phyloP scores from a whole-genome alignment of 1,140 invertebrate species.

The Procambarus clarkii region DNA sequence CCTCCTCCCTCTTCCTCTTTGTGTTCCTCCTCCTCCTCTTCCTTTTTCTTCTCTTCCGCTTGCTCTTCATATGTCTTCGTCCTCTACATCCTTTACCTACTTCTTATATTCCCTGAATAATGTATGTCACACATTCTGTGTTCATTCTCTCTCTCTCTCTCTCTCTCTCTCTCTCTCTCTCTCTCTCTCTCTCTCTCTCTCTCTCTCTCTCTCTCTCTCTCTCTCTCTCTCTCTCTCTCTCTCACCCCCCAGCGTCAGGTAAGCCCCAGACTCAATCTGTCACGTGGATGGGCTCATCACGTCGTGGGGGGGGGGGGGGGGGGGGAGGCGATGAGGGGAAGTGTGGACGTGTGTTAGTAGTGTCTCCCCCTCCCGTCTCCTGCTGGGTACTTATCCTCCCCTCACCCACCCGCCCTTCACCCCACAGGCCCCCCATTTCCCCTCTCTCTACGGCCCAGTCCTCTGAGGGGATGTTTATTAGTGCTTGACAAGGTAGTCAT shows the following conservation, averaged over 20 bases:
- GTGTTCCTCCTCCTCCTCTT: no score
- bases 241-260: slow-evolving; percentile 36
- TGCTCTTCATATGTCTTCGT: no score
- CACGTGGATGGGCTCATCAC: slow-evolving; percentile 24
- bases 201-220: no score
- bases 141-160: no score
- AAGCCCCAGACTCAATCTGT: slow-evolving; percentile 40
- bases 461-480: slow-evolving; percentile 53
- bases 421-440: not conserved
- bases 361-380: not conserved
- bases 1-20: slow-evolving; percentile 4
- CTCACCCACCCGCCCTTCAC: not conserved
- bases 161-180: no score
- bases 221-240: no score
- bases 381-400: not conserved
- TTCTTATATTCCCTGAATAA: no score
- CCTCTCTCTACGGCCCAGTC: not conserved
- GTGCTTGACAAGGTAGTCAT: slow-evolving; percentile 31
- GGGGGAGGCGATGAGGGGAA: not conserved
- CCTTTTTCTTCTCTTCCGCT: no score
- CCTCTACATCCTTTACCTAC: no score
- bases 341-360: not conserved
- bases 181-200: no score
- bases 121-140: no score
- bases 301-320: not conserved